These are phyloP conservation scores for Nebria ingens DNA, from an alignment of 1,140 invertebrate species.

Conservation along the genomic window DNA sequence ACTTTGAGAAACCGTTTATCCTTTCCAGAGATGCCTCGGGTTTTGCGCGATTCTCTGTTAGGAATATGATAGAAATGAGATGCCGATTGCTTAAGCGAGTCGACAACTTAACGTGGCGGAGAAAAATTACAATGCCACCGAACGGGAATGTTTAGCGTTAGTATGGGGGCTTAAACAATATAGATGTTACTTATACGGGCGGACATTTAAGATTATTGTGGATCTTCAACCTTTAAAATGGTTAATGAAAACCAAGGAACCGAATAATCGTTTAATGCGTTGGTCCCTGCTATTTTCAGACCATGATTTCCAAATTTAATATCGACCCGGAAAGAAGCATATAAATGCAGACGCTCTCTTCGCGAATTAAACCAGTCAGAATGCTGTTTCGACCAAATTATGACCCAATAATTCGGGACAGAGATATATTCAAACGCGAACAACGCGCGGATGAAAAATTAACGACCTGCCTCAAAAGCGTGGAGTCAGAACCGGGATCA, in stretches of 20 bases:
- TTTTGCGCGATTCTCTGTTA: conserved; percentile 21
- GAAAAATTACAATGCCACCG: conserved; percentile 24
- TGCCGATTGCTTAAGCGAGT: conserved; percentile 23
- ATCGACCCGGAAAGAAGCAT: conserved; percentile 17
- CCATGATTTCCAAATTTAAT: conserved; percentile 28
- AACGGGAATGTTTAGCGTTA: conserved; percentile 33
- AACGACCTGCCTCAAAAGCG: not conserved
- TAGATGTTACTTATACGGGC: conserved; percentile 29
- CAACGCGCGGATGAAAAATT: not conserved
- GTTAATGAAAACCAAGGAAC: conserved; percentile 27
- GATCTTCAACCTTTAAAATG: conserved; percentile 35
- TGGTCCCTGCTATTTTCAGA: conserved; percentile 29
- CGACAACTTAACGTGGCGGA: conserved; percentile 24
- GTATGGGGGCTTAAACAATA: conserved; percentile 32
- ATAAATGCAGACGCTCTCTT: conserved; percentile 19
- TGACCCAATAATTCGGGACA: not conserved
- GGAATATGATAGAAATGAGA: conserved; percentile 19
- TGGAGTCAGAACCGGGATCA: not conserved
- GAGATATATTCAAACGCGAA: not conserved
- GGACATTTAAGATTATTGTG: conserved; percentile 31
- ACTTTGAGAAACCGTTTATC: conserved; percentile 21
- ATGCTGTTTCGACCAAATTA: not conserved
- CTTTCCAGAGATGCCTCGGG: conserved; percentile 22
- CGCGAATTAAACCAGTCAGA: conserved; percentile 14
- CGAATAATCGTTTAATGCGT: conserved; percentile 23